Base-by-base conservation (phyloP, 2,888 invertebrate genomes). In the Epiblema foenella region DNA sequence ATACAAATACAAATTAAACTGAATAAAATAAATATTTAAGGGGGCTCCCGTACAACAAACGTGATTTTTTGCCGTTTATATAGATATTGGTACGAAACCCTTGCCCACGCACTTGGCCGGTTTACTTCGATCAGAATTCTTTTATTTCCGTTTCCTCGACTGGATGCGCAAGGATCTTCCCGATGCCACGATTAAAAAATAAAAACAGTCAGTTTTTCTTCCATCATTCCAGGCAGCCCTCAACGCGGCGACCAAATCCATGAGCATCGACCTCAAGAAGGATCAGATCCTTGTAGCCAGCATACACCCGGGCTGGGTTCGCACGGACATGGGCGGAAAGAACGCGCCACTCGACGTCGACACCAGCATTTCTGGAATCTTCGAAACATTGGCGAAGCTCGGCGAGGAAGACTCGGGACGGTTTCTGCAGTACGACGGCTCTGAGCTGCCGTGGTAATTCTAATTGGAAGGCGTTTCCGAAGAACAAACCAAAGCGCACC, bases 241-340 rank as follows among this genome's bases (percentile, higher is more conserved):
- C 49, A 98, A 98, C 90, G 97, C 97, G 80, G 96, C 97, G 1
- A 97, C 98, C 0, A 96, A 96, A 84, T 97, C 97, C 0, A 94
- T 98, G 94, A 96, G 97, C 80, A 84, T 96, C 8, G 98, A 98
- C 86, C 91, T 98, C 74, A 95, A 95, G 83, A 94, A 94, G 51
- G 95, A 96, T 77, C 95, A 95, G 57, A 97, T 98, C 76, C 82
- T 98, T 18, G 97, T 96, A 0, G 94, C 96, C 0, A 94, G 93
- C 68, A 84, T 98, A 73, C 98, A 98, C 89, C 98, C 98, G 0
- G 98, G 98, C 2, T 98, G 98, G 98, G 98, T 98, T 9, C 95
- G 96, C 84, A 98, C 98, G 0, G 96, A 96, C 76, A 96, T 98
- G 97, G 98, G 98, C 5, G 98, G 98, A 5, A 88, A 94, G 51